Evolutionary conservation across 2,797 vertebrate species (phyloP).

Genomic region (Cossypha heuglini): DNA sequence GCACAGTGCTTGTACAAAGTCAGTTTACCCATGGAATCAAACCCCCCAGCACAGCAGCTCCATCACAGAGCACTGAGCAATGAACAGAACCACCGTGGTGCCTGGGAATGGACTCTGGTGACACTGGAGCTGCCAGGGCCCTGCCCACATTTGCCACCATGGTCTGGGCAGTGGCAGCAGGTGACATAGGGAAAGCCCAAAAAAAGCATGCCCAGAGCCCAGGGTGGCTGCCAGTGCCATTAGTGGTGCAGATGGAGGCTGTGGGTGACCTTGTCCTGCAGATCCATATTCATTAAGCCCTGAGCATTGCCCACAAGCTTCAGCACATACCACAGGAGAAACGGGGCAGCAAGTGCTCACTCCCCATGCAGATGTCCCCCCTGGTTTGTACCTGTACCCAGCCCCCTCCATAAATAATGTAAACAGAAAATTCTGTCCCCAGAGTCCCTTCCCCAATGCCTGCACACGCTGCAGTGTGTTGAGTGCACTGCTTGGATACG

Average conservation of each 20-base stretch:
- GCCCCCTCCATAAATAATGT: not conserved
- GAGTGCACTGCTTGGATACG: accelerated
- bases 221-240: not conserved
- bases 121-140: not conserved
- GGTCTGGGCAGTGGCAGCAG: not conserved
- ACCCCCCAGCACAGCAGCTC: not conserved
- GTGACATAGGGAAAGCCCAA: not conserved
- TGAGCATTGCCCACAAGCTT: not conserved
- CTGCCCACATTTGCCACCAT: not conserved
- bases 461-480: accelerated
- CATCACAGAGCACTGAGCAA: not conserved
- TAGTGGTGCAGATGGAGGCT: not conserved
- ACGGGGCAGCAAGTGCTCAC: accelerated
- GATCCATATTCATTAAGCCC: not conserved
- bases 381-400: not conserved
- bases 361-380: not conserved
- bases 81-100: accelerated
- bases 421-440: not conserved
- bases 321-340: not conserved
- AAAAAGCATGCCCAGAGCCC: not conserved
- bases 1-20: not conserved
- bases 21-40: not conserved
- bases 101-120: not conserved
- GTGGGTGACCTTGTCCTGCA: not conserved
- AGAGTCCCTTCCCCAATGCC: not conserved